Percentiles rank a stretch among this genome's conserved stretches.
These are phyloP conservation scores for Poicephalus gulielmi DNA, from an alignment of 2,113 vertebrate genomes.

Conservation along the genomic window DNA sequence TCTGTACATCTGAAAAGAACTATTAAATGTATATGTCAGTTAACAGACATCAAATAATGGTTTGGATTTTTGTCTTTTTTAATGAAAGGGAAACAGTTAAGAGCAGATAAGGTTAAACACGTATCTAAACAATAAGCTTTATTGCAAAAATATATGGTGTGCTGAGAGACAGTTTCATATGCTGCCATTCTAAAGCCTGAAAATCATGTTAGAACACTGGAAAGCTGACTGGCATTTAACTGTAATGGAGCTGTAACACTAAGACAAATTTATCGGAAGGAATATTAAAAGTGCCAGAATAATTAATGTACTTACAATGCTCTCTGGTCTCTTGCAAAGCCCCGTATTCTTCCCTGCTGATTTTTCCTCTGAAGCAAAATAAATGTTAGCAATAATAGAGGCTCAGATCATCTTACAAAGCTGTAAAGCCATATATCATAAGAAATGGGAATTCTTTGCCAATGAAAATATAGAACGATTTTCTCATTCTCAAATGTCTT, in stretches of 20 bases:
- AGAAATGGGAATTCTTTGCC: conserved; percentile 16
- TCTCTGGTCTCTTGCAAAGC: neutral
- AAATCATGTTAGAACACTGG: neutral
- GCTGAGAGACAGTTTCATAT: neutral
- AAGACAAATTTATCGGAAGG: conserved; percentile 5
- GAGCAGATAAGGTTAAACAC: neutral
- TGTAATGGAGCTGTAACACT: neutral
- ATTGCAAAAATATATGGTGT: neutral
- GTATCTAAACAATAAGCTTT: neutral
- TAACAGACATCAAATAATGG: neutral
- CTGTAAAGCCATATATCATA: conserved; percentile 13
- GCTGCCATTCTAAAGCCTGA: neutral
- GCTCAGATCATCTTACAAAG: conserved; percentile 19
- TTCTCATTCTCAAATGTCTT: conserved; percentile 14
- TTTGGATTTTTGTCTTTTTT: neutral
- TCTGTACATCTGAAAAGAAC: neutral
- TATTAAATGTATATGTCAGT: neutral
- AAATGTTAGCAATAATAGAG: conserved; percentile 26
- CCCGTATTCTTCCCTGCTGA: neutral
- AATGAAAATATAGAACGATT: conserved; percentile 20
- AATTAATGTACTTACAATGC: conserved; percentile 18
- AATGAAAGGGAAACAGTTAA: neutral
- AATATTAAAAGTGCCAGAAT: conserved; percentile 3
- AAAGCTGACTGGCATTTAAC: neutral
- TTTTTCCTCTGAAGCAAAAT: conserved; percentile 3